Conservation (phyloP, 2,797 vertebrate genomes). For the Enteromius radiatus region DNA sequence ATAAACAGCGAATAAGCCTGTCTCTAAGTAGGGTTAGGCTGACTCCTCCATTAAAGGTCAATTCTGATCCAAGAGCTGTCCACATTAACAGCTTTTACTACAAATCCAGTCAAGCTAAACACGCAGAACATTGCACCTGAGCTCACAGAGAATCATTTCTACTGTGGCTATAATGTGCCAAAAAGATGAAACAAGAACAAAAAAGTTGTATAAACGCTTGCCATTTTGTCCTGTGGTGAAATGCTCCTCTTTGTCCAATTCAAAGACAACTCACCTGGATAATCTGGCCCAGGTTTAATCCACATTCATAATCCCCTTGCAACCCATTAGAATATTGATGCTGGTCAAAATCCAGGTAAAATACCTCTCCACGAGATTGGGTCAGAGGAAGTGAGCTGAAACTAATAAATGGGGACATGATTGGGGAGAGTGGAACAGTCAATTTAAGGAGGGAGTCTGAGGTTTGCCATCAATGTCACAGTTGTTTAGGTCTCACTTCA, state of each 20-base stretch:
- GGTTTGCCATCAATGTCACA: slow-evolving; percentile 45
- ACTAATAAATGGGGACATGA: slow-evolving; percentile 39
- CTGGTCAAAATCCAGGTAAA: slow-evolving; percentile 39
- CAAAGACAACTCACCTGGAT: slow-evolving; percentile 50
- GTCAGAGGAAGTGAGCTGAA: slow-evolving; percentile 47
- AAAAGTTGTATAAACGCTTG: not conserved
- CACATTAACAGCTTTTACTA: not conserved
- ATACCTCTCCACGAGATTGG: slow-evolving; percentile 44
- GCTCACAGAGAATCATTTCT: not conserved
- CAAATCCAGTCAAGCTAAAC: slow-evolving; percentile 15
- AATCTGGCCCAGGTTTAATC: slow-evolving; percentile 64
- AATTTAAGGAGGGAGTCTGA: slow-evolving; percentile 20
- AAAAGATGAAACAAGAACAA: not conserved
- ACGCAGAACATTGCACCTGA: not conserved
- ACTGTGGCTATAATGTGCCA: not conserved
- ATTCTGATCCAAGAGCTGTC: slow-evolving; percentile 14
- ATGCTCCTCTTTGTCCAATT: not conserved
- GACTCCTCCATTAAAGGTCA: slow-evolving; percentile 34
- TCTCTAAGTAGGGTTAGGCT: slow-evolving; percentile 3
- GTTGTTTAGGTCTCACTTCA: slow-evolving; percentile 42
- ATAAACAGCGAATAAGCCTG: slow-evolving; percentile 23
- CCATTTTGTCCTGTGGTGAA: slow-evolving; percentile 8
- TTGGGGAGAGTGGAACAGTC: slow-evolving; percentile 10
- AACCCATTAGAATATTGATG: slow-evolving; percentile 67
- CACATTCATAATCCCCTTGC: slow-evolving; percentile 55